Base-by-base conservation (phyloP, 2,797 vertebrate genomes). In the Gila robusta region DNA sequence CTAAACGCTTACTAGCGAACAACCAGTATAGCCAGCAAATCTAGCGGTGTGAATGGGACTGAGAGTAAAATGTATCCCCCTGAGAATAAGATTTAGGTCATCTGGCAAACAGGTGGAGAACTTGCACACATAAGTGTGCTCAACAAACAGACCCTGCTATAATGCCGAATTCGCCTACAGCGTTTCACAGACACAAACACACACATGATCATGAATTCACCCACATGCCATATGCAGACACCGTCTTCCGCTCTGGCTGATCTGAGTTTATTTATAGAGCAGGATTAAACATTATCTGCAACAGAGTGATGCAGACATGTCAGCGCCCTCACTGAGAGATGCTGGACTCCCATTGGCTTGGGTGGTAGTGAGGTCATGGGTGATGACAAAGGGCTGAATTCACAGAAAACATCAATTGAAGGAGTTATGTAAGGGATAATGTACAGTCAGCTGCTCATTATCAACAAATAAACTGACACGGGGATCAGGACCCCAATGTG, bases 51-150 rank as follows among this genome's bases (percentile, higher is more conserved):
- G 78, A 32, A 79, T 66, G n/a, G 26, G 59, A 41, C 49, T 56
- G 69, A 37, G 17, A 37, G 16, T n/a, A 6, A 26, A 56, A 54
- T 41, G 3, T 23, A 37, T 82, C 32, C 72, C 8, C n/a, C 52
- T 44, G 69, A 28, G 77, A 64, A 44, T 82, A 32, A 74, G 67
- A 76, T 82, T 76, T 54, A 82, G 79, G 73, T 89, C 87, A 87
- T 86, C 88, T 90, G 87, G 83, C 4, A 26, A 87, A 82, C 87
- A 87, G 85, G 83, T 89, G 90, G 73, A 78, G 44, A 80, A 39
- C 28, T 73, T 56, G 2, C 41, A 12, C 54, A 79, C 54, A 66
- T 6, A 52, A 32, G 35, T 71, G 32, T 28, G n/a, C 70, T 62
- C 23, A 59, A 69, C 41, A 56, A 81, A 79, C 37, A 69, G 3